Percentiles rank a stretch among this genome's conserved stretches.
These are phyloP conservation scores for Thaumatotibia leucotreta DNA, from an alignment of 1,140 invertebrate genomes.

Conservation along the genomic window DNA sequence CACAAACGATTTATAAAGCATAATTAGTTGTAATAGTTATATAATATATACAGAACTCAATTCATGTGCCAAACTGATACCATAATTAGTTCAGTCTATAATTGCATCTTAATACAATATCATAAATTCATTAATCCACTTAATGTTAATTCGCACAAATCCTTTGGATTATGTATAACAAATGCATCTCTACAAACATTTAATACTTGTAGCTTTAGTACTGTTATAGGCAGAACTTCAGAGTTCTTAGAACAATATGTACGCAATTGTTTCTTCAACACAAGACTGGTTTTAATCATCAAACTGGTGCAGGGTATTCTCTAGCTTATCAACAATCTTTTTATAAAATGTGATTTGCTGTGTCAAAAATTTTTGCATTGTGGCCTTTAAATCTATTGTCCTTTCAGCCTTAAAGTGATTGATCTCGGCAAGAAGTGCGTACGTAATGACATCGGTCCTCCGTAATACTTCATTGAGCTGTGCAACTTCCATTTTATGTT, in stretches of 20 bases:
- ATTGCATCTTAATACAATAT: slow-evolving; percentile 48
- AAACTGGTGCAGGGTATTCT: slow-evolving; percentile 62
- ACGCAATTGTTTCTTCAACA: not conserved
- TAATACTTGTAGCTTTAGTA: not conserved
- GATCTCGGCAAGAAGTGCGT: slow-evolving; percentile 94
- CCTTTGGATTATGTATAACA: slow-evolving; percentile 47
- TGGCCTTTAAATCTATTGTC: slow-evolving; percentile 89
- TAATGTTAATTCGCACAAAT: slow-evolving; percentile 31
- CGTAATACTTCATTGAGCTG: slow-evolving; percentile 88
- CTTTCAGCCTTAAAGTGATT: slow-evolving; percentile 94
- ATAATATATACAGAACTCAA: slow-evolving; percentile 55
- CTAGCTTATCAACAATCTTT: slow-evolving; percentile 83
- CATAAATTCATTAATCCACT: slow-evolving; percentile 44
- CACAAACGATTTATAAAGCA: slow-evolving; percentile 28
- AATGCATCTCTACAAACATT: slow-evolving; percentile 18
- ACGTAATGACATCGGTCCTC: slow-evolving; percentile 93
- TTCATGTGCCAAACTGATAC: slow-evolving; percentile 42
- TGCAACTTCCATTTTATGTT: slow-evolving; percentile 88
- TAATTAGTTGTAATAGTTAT: not conserved
- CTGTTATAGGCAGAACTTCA: not conserved
- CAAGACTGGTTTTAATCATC: slow-evolving; percentile 44
- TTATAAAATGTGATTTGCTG: slow-evolving; percentile 96
- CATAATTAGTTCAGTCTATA: slow-evolving; percentile 51
- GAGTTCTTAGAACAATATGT: slow-evolving; percentile 1
- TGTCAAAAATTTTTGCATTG: slow-evolving; percentile 90